Evolutionary conservation across 2,113 vertebrate species (phyloP).

Genomic region (Anguilla japonica): DNA sequence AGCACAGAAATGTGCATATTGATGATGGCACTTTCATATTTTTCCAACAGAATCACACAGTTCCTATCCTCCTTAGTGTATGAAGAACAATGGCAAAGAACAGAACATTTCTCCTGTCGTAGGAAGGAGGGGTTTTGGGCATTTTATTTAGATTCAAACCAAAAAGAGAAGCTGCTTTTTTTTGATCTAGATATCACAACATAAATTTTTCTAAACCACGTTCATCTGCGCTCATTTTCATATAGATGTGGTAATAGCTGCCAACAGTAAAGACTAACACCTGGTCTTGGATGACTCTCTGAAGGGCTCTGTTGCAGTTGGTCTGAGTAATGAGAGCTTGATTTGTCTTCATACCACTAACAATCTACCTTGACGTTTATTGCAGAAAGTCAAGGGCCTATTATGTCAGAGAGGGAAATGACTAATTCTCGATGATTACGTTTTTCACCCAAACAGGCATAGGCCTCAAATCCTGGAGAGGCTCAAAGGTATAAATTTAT

Average conservation of each 20-base stretch:
- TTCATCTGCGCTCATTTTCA: neutral
- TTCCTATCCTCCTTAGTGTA: neutral
- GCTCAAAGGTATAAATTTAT: neutral
- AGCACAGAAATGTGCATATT: neutral
- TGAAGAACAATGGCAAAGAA: neutral
- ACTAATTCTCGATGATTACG: neutral
- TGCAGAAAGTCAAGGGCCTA: neutral
- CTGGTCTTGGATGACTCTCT: neutral
- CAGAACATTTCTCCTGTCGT: neutral
- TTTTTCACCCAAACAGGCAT: neutral
- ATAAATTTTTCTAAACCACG: neutral
- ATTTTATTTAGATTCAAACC: neutral
- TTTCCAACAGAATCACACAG: neutral
- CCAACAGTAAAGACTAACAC: neutral
- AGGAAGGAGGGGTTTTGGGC: neutral
- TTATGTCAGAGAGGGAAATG: conserved; percentile 6
- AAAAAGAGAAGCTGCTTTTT: neutral
- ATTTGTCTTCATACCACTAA: conserved; percentile 7
- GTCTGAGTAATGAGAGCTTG: conserved; percentile 27
- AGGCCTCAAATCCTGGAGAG: neutral
- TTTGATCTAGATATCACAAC: neutral
- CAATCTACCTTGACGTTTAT: neutral
- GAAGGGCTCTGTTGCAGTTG: neutral
- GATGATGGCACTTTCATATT: conserved; percentile 2
- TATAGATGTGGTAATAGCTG: conserved; percentile 18